phyloP scores from a whole-genome alignment of 2,113 vertebrate species.

The Rhizomys pruinosus region DNA sequence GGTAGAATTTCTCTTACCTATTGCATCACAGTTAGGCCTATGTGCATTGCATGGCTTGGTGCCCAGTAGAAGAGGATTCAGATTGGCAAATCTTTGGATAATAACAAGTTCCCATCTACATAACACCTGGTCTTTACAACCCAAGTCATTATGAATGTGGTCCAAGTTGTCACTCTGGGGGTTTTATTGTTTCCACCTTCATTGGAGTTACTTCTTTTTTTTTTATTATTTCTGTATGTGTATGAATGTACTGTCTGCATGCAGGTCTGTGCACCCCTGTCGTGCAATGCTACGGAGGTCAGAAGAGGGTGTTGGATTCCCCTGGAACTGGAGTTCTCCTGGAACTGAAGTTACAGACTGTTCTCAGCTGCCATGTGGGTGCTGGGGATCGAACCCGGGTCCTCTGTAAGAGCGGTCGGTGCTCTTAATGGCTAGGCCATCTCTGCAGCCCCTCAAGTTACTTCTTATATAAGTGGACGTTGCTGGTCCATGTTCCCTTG shows the following conservation, averaged over 20 bases:
- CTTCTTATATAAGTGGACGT: constrained; percentile 65
- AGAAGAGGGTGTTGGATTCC: no score
- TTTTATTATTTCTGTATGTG: no score
- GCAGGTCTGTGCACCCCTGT: no score
- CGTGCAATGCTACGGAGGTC: no score
- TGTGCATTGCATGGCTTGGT: constrained; percentile 83
- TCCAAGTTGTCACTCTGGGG: constrained; percentile 86
- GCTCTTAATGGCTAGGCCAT: no score
- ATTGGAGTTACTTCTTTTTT: constrained; percentile 67
- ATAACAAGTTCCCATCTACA: constrained; percentile 88
- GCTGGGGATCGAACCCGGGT: no score
- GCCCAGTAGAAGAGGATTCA: constrained; percentile 82
- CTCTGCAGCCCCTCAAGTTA: no score
- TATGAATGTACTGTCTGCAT: no score
- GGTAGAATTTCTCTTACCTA: constrained; percentile 72
- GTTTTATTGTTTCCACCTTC: constrained; percentile 85
- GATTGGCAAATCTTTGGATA: constrained; percentile 88
- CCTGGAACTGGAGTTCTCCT: no score
- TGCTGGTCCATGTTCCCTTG: constrained; percentile 21
- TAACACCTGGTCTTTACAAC: constrained; percentile 89
- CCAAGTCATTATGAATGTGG: constrained; percentile 87
- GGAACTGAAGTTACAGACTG: no score
- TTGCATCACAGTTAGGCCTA: constrained; percentile 80
- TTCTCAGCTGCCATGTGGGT: no score
- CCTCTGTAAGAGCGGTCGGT: no score